Evolutionary conservation across 1,140 invertebrate genomes (phyloP), one percentile per base, ranked within the genome.

Genomic region (Saccostrea cuccullata): DNA sequence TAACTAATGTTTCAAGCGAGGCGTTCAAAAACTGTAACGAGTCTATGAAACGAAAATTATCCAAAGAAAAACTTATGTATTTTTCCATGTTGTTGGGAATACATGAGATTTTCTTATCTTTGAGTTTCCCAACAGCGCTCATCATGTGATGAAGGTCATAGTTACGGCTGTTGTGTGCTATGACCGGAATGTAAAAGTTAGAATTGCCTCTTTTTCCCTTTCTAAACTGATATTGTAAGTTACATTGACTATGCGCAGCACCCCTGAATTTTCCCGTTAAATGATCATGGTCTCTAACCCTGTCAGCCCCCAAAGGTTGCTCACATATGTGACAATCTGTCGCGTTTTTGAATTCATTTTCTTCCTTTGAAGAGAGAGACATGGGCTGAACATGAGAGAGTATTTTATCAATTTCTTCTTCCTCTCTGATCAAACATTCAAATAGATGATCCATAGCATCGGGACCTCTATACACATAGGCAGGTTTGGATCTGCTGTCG

Each of bases 271-370:
- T 84, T 58, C 86, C 86, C 1, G 40, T 87, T 17, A 90, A 30
- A 64, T 91, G 87, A 70, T 56, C 73, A 58, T 90, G 86, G n/a
- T 90, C 87, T 87, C 86, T 40, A 40, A 86, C 90, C 20, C 58
- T 87, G 47, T 55, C 70, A 13, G 15, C 47, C 2, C 30, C 82
- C 20, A 87, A 26, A 6, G n/a, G 30, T 64, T 86, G 1, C 6
- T 83, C 9, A 73, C 87, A 91, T 12, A 91, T 85, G 60, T 83
- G 73, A 58, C 90, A 91, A 15, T 87, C 1, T 11, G 30, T 90
- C 20, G 86, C 83, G 0, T 23, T 56, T 13, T 87, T 15, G 82
- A 89, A 88, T 0, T 1, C 23, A 15, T 84, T 2, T 60, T 82
- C 30, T 12, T 89, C 82, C 23, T 56, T 12, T 15, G 12, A n/a